Evolutionary conservation across 1,140 invertebrate genomes (phyloP).

Genomic region (Onthophagus taurus): DNA sequence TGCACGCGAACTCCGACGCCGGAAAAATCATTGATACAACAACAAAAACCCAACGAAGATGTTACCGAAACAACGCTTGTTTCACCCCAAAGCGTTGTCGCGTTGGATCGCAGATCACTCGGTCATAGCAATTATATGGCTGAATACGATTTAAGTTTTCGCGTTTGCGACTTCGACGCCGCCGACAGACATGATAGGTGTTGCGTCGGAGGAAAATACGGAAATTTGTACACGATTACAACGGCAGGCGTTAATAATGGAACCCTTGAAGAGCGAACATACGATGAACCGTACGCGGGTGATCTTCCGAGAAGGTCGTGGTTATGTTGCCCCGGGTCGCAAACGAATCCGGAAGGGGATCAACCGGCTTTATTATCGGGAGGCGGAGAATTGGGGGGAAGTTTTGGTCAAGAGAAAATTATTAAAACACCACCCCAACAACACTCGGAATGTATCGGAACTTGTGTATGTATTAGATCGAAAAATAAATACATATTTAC

Average conservation of each 20-base stretch:
- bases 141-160: slow-evolving; percentile 31
- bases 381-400: too few relatives aligned
- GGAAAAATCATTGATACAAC: slow-evolving; percentile 21
- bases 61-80: slow-evolving; percentile 2
- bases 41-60: not conserved
- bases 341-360: slow-evolving; percentile 24
- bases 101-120: slow-evolving; percentile 18
- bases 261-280: slow-evolving; percentile 35
- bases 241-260: slow-evolving; percentile 17
- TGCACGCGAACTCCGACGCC: slow-evolving; percentile 34
- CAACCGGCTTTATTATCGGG: slow-evolving; percentile 29
- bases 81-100: slow-evolving; percentile 13
- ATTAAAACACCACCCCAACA: too few relatives aligned
- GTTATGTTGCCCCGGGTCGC: slow-evolving; percentile 36
- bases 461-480: too few relatives aligned
- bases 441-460: too few relatives aligned
- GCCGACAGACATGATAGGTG: slow-evolving; percentile 27
- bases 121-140: slow-evolving; percentile 24
- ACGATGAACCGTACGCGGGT: slow-evolving; percentile 36
- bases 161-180: slow-evolving; percentile 27
- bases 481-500: too few relatives aligned
- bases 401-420: too few relatives aligned
- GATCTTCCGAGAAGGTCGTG: slow-evolving; percentile 33
- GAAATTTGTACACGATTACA: slow-evolving; percentile 34
- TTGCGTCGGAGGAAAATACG: slow-evolving; percentile 29